Conservation (phyloP, 2,113 vertebrate species). For the Ceyx margarethae region DNA sequence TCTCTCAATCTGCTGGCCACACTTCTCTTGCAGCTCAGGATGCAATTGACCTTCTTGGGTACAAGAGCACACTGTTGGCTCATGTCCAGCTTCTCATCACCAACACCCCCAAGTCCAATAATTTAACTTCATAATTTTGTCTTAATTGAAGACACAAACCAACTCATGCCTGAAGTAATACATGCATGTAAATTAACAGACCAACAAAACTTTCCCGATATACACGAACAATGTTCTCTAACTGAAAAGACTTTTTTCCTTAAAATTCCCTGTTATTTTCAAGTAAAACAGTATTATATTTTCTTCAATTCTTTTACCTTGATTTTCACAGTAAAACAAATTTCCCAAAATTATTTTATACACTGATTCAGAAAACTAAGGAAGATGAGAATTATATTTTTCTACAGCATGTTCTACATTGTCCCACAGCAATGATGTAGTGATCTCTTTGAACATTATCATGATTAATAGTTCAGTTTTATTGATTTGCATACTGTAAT, state of each 20-base stretch:
- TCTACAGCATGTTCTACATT: neutral
- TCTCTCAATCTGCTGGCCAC: too few species aligned
- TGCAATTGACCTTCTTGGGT: too few species aligned
- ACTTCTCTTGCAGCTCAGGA: too few species aligned
- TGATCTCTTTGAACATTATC: neutral
- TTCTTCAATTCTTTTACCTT: neutral
- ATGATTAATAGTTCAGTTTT: slow-evolving; percentile 43
- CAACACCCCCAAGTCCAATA: neutral
- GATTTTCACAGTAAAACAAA: neutral
- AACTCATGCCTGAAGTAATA: neutral
- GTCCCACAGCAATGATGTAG: neutral
- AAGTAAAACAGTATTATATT: neutral
- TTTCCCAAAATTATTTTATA: neutral
- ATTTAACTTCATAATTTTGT: neutral
- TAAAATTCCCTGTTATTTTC: neutral
- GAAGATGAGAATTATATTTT: neutral
- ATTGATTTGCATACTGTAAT: neutral
- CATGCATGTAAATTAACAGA: neutral
- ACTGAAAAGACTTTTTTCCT: neutral
- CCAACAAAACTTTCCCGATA: neutral
- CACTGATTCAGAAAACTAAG: neutral
- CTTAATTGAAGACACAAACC: neutral
- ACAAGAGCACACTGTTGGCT: too few species aligned
- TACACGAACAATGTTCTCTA: neutral
- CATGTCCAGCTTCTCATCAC: too few species aligned